Evolutionary conservation across 2,888 invertebrate species (phyloP), one percentile per base, ranked within the genome.

Genomic region (Ennomos quercinarius): DNA sequence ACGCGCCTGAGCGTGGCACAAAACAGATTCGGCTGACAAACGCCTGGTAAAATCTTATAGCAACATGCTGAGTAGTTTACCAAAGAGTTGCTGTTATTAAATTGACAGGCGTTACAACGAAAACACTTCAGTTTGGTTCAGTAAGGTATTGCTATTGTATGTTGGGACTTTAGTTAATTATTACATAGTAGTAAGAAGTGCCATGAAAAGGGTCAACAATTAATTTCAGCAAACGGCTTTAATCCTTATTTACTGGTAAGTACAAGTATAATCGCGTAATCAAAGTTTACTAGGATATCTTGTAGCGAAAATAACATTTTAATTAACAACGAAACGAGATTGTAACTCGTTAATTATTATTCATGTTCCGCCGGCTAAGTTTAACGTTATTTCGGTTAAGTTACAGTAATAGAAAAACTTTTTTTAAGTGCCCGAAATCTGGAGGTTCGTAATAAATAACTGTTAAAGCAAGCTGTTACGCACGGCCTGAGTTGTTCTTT

Each of bases 381-480:
- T 76, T 75, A 74, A 71, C 74, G 74, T 73, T 80, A 75, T 82
- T 81, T 81, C 77, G 76, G 79, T 76, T 75, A 80, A 84, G 81
- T 89, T 90, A 78, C 70, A 40, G 81, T 86, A 90, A 90, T 91
- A 89, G 87, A 87, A 88, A 91, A 91, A 90, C 80, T 91, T 91
- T 87, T 82, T 88, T 83, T 81, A 86, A 84, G 84, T 84, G 81
- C 81, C 72, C 67, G 34, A 84, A 89, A 89, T 89, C 87, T 86
- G 78, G 80, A 80, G 78, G 80, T 78, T 78, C 80, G 73, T 78
- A 81, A 88, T 91, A 92, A 92, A 91, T 91, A 91, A 85, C 87
- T 87, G 89, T 84, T 81, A 81, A 78, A 73, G 83, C 89, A 89
- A 89, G 89, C 89, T 91, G 91, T 89, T 91, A 86, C 91, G 92